Base-by-base conservation (phyloP, 1,140 invertebrate species). In the Arctopsyche grandis region DNA sequence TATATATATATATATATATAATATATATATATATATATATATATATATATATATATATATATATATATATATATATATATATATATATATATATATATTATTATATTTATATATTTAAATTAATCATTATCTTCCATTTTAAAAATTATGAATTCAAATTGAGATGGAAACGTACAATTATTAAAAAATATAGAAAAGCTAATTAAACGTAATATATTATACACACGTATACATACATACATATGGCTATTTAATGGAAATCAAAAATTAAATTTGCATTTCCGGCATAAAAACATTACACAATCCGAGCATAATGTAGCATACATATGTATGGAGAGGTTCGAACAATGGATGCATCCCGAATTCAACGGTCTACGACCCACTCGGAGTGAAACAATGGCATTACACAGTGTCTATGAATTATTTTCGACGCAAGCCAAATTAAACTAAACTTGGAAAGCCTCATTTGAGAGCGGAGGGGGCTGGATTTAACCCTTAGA, bases 31-130 rank as follows among this genome's bases (percentile, higher is more conserved):
- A 46, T 46, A 46, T 46, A 46, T 46, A 46, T 46, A 46, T 46
- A 46, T 46, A 46, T 63, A 63, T 63, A 63, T 63, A 63, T 63
- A 22, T 63, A 63, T 63, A 63, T 63, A 63, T 63, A 63, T 22
- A 63, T 22, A 22, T 22, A 63, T 63, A 63, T 63, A 63, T 63
- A 63, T 63, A 63, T 63, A 63, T 63, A 63, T 22, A 63, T 63
- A 63, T 63, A 63, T 63, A 63, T 63, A 63, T 63, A 63, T 63
- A 63, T 22, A 19, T 63, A 63, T 63, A 63, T 63, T 7, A 9
- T 9, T 63, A 22, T 63, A 63, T 63, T 7, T 63, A 63, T 63
- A 63, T 63, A 63, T 63, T 9, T 63, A 63, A 9, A 63, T 63
- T 9, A 9, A 63, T 16, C 7, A 9, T 16, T 19, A 9, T 63